These are phyloP conservation scores for Rhagoletis zephyria DNA, from an alignment of 1,140 invertebrate species.

Conservation along the genomic window DNA sequence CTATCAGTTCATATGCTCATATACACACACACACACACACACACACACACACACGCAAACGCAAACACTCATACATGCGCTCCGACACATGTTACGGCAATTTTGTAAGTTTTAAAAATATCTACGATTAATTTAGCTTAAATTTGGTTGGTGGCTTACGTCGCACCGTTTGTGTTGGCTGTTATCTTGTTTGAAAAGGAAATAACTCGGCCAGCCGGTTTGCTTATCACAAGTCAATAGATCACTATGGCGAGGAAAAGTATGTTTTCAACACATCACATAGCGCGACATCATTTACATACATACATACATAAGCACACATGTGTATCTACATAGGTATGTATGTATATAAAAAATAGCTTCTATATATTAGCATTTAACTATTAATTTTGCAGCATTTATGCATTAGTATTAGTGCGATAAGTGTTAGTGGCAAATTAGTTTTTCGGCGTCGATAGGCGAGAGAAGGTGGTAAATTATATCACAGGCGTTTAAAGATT, in stretches of 20 bases:
- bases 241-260: conserved; percentile 35
- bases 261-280: conserved; percentile 34
- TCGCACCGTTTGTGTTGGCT: conserved; percentile 8
- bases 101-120: conserved; percentile 43
- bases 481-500: not conserved
- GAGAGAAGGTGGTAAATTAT: conserved; percentile 33
- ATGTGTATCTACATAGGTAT: too few relatives aligned
- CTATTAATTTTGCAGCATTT: too few relatives aligned
- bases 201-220: conserved; percentile 38
- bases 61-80: not conserved
- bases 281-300: not conserved
- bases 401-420: not conserved
- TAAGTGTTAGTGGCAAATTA: conserved; percentile 44
- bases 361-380: too few relatives aligned
- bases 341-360: too few relatives aligned
- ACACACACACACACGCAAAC: not conserved
- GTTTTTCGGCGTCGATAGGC: not conserved
- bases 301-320: not conserved
- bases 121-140: conserved; percentile 44
- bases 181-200: conserved; percentile 36
- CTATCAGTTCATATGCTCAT: not conserved
- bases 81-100: conserved; percentile 20
- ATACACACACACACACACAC: not conserved
- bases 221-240: conserved; percentile 38
- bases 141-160: conserved; percentile 24